Evolutionary conservation across 2,797 vertebrate species (phyloP).

Genomic region (Spinus pinus): DNA sequence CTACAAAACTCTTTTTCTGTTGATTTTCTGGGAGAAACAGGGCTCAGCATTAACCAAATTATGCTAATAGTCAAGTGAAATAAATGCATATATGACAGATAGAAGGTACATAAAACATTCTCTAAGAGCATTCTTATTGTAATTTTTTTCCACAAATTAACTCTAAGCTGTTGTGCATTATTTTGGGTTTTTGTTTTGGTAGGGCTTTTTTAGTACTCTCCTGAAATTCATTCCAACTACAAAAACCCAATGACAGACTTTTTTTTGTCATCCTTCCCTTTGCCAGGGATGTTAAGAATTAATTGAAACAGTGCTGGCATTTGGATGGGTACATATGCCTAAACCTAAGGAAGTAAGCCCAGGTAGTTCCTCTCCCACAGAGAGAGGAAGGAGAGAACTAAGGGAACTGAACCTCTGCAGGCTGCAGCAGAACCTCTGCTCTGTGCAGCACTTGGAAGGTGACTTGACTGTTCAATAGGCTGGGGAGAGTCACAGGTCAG

Average conservation of each 20-base stretch:
- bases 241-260: not conserved
- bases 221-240: not conserved
- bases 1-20: not conserved
- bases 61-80: not conserved
- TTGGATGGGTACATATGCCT: not conserved
- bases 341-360: not conserved
- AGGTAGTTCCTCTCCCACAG: not conserved
- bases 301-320: not conserved
- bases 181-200: not conserved
- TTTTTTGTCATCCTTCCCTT: not conserved
- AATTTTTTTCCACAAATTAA: not conserved
- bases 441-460: fast-evolving
- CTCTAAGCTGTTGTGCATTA: not conserved
- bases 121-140: not conserved
- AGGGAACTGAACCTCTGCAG: not conserved
- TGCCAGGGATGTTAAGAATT: not conserved
- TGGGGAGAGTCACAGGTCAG: not conserved
- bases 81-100: not conserved
- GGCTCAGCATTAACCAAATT: not conserved
- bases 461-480: not conserved
- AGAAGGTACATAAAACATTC: not conserved
- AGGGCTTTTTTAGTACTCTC: not conserved
- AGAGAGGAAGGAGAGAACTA: not conserved
- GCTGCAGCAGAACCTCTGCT: not conserved
- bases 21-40: not conserved